Evolutionary conservation across 2,797 vertebrate species (phyloP).

Genomic region (Pyrocephalus nanus): DNA sequence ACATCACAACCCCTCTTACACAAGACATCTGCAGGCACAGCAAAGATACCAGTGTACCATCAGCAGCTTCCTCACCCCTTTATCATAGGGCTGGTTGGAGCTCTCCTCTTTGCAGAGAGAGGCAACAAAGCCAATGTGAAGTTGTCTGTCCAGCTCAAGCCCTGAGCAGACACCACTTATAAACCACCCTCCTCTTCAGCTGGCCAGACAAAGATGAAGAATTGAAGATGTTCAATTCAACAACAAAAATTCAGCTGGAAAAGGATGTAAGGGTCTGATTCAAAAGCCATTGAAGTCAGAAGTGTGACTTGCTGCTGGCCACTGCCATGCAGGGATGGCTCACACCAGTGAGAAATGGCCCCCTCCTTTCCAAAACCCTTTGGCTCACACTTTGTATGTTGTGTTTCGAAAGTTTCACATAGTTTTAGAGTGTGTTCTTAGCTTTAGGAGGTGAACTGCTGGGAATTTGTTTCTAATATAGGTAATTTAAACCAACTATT

Average conservation of each 20-base stretch:
- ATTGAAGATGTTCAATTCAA: not conserved
- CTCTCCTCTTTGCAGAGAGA: not conserved
- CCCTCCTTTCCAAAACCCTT: not conserved
- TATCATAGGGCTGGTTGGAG: not conserved
- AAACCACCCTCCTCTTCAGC: not conserved
- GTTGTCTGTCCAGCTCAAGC: not conserved
- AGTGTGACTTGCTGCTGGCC: not conserved
- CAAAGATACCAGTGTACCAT: not conserved
- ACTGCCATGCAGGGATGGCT: fast-evolving
- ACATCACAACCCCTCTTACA: not conserved
- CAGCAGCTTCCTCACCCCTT: not conserved
- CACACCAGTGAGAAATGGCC: fast-evolving
- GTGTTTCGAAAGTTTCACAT: not conserved
- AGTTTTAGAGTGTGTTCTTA: not conserved
- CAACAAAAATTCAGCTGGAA: not conserved
- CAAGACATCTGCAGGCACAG: not conserved
- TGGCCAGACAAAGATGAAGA: not conserved
- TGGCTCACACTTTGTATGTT: not conserved
- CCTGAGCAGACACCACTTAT: not conserved
- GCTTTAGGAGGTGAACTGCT: not conserved
- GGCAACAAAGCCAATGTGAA: not conserved
- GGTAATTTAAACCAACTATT: conserved; percentile 10
- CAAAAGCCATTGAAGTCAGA: not conserved
- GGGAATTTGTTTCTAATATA: conserved; percentile 1
- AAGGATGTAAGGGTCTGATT: not conserved